phyloP scores from a whole-genome alignment of 2,888 invertebrate species.

The Beris chalybata region DNA sequence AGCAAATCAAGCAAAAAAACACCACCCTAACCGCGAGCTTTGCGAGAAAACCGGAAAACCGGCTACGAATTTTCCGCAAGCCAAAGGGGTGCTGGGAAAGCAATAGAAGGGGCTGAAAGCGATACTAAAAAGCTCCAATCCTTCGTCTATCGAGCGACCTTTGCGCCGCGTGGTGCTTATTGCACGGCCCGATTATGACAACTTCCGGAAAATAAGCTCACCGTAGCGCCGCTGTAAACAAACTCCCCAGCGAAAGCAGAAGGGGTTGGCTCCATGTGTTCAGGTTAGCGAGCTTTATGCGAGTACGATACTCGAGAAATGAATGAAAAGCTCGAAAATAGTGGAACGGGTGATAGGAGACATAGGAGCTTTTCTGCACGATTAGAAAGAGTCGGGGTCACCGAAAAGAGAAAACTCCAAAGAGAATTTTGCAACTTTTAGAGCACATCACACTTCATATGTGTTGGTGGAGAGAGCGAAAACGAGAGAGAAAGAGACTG shows the following conservation, averaged over 20 bases:
- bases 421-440: no score
- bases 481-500: not conserved
- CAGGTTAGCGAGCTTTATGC: not conserved
- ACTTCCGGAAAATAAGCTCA: slow-evolving; percentile 18
- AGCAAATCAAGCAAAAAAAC: no score
- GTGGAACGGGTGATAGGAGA: slow-evolving; percentile 1
- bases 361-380: no score
- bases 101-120: not conserved
- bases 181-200: slow-evolving; percentile 8
- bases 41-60: slow-evolving; percentile 1
- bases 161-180: slow-evolving; percentile 10
- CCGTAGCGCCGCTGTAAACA: slow-evolving; percentile 12
- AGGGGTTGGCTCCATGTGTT: not conserved
- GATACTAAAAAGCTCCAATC: not conserved
- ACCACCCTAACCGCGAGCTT: slow-evolving; percentile 12
- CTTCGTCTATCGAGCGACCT: slow-evolving; percentile 1
- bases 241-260: not conserved
- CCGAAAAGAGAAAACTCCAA: not conserved
- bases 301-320: not conserved
- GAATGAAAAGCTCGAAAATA: slow-evolving; percentile 22
- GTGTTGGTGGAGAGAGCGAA: not conserved
- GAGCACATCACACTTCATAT: not conserved
- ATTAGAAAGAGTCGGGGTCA: no score
- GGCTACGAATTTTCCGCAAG: slow-evolving; percentile 17
- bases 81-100: not conserved